Conservation (phyloP, 2,797 vertebrate genomes). For the Nyctibius grandis region DNA sequence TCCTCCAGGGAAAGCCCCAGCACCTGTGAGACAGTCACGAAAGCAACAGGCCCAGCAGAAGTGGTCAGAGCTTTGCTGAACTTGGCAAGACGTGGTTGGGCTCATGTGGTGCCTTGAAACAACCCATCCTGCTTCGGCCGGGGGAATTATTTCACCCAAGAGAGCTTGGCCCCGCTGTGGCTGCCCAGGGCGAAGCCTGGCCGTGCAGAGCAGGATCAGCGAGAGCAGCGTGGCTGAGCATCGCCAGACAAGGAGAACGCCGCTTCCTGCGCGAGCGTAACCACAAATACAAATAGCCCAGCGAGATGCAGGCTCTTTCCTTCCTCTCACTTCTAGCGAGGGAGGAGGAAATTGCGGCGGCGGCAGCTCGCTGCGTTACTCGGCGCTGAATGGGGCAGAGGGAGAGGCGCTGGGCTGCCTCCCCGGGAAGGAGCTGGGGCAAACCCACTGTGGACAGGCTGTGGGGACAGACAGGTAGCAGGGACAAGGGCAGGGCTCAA, state of each 20-base stretch:
- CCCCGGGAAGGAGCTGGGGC: not conserved
- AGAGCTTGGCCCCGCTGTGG: accelerated
- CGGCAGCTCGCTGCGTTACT: not conserved
- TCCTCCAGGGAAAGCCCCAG: not conserved
- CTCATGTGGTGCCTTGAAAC: not conserved
- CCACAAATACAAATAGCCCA: not conserved
- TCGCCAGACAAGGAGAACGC: not conserved
- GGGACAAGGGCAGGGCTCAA: not conserved
- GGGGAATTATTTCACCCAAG: not conserved
- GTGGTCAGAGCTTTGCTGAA: not conserved
- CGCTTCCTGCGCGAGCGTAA: not conserved
- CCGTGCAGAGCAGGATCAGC: accelerated
- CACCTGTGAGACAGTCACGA: not conserved
- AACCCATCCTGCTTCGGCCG: accelerated
- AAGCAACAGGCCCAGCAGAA: not conserved
- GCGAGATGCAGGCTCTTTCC: not conserved
- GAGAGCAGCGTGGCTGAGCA: not conserved
- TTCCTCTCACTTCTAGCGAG: not conserved
- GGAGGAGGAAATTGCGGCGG: not conserved
- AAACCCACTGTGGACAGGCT: accelerated
- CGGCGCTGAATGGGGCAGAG: not conserved
- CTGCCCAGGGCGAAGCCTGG: not conserved
- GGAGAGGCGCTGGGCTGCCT: not conserved
- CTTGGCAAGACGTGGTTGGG: accelerated
- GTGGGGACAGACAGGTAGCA: not conserved